Conservation (phyloP, 1,140 invertebrate genomes). For the Procambarus clarkii region DNA sequence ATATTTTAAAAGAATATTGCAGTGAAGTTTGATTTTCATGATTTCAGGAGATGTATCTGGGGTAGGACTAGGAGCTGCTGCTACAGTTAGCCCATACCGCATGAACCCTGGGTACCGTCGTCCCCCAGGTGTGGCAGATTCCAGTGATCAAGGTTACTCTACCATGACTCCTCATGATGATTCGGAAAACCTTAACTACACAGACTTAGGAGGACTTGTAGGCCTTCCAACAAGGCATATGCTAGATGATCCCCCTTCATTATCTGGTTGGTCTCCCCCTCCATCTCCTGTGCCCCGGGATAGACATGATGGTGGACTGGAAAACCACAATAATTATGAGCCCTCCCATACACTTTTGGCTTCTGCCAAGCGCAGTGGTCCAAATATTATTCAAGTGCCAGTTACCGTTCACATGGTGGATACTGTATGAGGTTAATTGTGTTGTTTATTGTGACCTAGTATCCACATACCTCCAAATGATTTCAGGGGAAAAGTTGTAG, state of each 20-base stretch:
- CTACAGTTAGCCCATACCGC: constrained; percentile 90
- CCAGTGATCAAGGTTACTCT: constrained; percentile 95
- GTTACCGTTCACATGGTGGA: constrained; percentile 88
- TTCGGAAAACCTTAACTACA: constrained; percentile 62
- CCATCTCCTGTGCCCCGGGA: constrained; percentile 75
- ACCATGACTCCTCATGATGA: constrained; percentile 80
- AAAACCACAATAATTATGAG: constrained; percentile 73
- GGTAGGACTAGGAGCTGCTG: constrained; percentile 60
- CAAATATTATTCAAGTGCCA: constrained; percentile 83
- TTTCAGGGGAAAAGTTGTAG: neutral
- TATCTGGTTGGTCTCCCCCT: constrained; percentile 74
- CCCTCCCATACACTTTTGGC: constrained; percentile 77
- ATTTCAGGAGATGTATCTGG: constrained; percentile 38
- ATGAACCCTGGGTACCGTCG: constrained; percentile 88
- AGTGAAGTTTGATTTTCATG: neutral
- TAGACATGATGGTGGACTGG: constrained; percentile 58
- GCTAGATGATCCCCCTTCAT: constrained; percentile 60
- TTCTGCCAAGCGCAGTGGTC: constrained; percentile 77
- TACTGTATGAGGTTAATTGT: constrained; percentile 73
- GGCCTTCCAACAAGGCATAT: constrained; percentile 22
- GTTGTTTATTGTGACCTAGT: neutral
- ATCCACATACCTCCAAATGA: neutral
- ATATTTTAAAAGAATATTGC: too few relatives aligned
- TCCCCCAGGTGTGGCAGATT: constrained; percentile 79
- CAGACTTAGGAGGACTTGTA: constrained; percentile 49